Base-by-base conservation (phyloP, 2,797 vertebrate genomes). In the Euphonia xanthogaster region DNA sequence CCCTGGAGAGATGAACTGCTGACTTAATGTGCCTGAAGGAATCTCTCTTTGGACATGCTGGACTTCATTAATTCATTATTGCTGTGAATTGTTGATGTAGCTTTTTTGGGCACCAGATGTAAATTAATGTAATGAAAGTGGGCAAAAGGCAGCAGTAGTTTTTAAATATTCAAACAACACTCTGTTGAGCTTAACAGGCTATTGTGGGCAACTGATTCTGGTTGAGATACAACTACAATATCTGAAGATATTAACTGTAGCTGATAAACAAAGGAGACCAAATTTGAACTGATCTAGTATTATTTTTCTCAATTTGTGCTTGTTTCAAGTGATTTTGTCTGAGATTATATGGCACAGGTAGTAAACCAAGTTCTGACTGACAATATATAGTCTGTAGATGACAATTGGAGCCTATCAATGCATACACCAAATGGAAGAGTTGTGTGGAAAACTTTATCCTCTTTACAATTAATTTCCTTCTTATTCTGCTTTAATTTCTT, bases 281-380 rank as follows among this genome's bases (percentile, higher is more conserved):
- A 94, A 97, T 97, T 89, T 97, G 91, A 97, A 94, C 90, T 48
- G 81, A 96, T 96, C 97, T 97, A 44, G 7, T 97, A 62, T 94
- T 86, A 94, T 97, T 97, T 97, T 74, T 96, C 91, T 97, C 88
- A 97, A 66, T 94, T 96, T 97, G 86, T 96, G 70, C 85, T 95
- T 95, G 62, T 96, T 98, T 97, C 72, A 95, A 97, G 96, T 95
- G 73, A 87, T 97, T 98, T 51, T 97, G 95, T 95, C 90, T 96
- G 96, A 97, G 88, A 71, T 97, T 84, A 97, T 88, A 88, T 51
- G 57, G 82, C 96, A 94, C 78, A 91, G 86, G 76, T 96, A 93
- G 97, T 93, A 97, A 97, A 97, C 93, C 85, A 96, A 94, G 84
- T 89, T 86, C 92, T 84, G 94, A 94, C 78, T 96, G 87, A 91